Conservation (phyloP, 2,797 vertebrate species). For the Loris lydekkerianus region DNA sequence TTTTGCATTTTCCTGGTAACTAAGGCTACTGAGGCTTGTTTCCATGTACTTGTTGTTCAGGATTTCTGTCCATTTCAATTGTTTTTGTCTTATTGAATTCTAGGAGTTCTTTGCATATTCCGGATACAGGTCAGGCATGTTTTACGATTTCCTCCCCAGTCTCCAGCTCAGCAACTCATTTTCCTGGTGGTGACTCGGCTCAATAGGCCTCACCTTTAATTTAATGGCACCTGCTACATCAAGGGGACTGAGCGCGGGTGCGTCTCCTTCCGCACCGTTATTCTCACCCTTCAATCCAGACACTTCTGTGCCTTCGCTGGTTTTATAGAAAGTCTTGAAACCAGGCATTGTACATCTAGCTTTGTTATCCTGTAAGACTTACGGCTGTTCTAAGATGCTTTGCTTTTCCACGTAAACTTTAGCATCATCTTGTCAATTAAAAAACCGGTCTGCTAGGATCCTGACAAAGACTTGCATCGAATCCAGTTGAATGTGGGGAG, state of each 20-base stretch:
- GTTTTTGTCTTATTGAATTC: neutral
- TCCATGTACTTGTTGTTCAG: fast-evolving
- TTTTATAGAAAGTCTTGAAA: neutral
- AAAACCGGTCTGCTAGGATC: neutral
- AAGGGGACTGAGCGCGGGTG: no score
- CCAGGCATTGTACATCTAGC: neutral
- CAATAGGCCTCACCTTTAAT: neutral
- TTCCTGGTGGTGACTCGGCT: neutral
- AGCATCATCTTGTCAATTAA: neutral
- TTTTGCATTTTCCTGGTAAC: neutral
- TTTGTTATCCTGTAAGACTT: neutral
- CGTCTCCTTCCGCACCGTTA: neutral
- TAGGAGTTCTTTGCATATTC: neutral
- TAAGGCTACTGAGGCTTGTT: fast-evolving
- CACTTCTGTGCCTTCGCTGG: fast-evolving
- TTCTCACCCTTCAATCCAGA: fast-evolving
- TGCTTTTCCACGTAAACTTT: neutral
- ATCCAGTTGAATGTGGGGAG: neutral
- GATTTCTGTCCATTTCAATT: neutral
- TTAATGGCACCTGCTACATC: neutral
- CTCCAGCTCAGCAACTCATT: neutral
- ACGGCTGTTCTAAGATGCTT: neutral
- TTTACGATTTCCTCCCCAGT: neutral
- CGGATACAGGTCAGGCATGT: no score
- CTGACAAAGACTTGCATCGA: neutral